phyloP scores from a whole-genome alignment of 1,140 invertebrate genomes.

The Megathymus violae region DNA sequence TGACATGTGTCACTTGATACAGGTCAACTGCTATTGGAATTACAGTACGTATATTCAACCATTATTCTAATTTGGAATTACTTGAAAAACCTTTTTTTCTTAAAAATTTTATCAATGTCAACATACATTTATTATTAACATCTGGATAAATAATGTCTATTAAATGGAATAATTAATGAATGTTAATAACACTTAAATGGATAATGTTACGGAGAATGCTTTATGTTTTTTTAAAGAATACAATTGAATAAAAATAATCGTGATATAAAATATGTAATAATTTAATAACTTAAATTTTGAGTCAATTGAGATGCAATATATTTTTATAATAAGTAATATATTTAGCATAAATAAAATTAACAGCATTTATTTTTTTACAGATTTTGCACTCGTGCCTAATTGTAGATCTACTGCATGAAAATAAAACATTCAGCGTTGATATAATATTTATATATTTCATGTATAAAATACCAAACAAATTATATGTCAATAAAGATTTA shows the following conservation, averaged over 20 bases:
- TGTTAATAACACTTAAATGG: no score
- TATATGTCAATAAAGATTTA: constrained; percentile 18
- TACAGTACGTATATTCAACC: constrained; percentile 55
- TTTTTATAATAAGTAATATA: background rate
- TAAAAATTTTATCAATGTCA: background rate
- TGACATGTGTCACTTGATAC: constrained; percentile 64
- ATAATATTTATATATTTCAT: background rate
- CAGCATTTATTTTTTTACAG: constrained; percentile 45
- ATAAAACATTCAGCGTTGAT: background rate
- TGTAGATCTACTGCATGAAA: constrained; percentile 38
- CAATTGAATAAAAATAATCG: no score
- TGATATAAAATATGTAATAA: no score
- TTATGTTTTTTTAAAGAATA: no score
- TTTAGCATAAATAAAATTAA: background rate
- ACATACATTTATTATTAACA: no score
- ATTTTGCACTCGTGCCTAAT: constrained; percentile 56
- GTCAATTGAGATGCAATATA: no score
- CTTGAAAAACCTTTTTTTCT: no score
- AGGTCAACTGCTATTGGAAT: constrained; percentile 71
- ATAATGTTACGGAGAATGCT: no score
- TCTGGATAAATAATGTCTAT: no score
- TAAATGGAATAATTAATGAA: no score
- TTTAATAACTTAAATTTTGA: no score
- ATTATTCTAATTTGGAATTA: background rate
- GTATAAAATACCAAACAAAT: background rate